Percentiles rank a stretch among this genome's conserved stretches.
Evolutionary conservation across 2,113 vertebrate genomes (phyloP).

Genomic region (Apus apus): DNA sequence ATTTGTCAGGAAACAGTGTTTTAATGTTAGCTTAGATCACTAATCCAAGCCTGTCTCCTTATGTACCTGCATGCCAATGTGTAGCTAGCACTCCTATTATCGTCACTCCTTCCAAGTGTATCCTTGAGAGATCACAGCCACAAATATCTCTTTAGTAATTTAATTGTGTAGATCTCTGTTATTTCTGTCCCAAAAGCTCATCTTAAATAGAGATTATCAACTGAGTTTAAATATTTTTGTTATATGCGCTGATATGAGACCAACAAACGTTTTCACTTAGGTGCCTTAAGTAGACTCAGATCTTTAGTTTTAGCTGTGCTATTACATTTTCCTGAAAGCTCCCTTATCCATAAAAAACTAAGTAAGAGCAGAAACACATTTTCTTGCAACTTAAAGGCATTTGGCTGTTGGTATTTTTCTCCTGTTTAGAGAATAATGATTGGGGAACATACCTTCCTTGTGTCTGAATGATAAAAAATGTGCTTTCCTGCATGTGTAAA

Average conservation of each 20-base stretch:
- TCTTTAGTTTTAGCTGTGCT: constrained; percentile 45
- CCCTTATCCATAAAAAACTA: neutral
- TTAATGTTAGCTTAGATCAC: neutral
- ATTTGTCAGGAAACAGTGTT: neutral
- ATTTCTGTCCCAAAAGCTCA: constrained; percentile 34
- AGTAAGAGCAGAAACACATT: neutral
- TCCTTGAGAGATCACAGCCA: constrained; percentile 49
- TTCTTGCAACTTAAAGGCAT: neutral
- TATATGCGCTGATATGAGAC: neutral
- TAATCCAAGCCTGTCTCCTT: neutral
- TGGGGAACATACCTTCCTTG: neutral
- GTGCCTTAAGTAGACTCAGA: constrained; percentile 1
- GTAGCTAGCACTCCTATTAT: neutral
- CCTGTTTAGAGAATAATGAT: neutral
- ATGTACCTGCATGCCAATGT: neutral
- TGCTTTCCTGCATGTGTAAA: neutral
- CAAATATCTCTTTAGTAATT: constrained; percentile 59
- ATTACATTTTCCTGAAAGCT: constrained; percentile 56
- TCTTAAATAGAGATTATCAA: constrained; percentile 33
- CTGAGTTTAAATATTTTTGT: constrained; percentile 24
- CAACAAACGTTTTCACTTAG: constrained; percentile 32
- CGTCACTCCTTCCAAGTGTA: constrained; percentile 10
- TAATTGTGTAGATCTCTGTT: constrained; percentile 43
- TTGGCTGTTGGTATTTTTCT: neutral
- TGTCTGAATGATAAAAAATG: neutral